These are phyloP conservation scores for Aphaenogaster ashmeadi DNA, from an alignment of 1,140 invertebrate species.

Conservation along the genomic window DNA sequence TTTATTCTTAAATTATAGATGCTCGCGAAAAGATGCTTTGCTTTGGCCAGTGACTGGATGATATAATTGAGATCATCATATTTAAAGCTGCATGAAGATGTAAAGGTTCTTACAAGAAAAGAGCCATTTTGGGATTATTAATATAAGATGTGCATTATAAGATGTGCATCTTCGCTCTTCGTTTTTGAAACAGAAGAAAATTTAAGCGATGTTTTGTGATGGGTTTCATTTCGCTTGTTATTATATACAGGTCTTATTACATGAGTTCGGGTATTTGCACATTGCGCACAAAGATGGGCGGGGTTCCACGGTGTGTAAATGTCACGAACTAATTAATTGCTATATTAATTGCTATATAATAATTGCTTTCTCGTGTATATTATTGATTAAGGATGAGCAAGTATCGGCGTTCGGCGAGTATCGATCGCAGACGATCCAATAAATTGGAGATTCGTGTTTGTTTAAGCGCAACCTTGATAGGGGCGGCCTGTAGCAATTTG, in stretches of 20 bases:
- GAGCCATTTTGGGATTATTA: neutral
- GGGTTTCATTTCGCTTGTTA: neutral
- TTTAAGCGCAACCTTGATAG: slow-evolving; percentile 37
- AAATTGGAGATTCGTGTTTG: slow-evolving; percentile 35
- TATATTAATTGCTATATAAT: slow-evolving; percentile 79
- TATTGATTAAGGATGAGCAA: slow-evolving; percentile 71
- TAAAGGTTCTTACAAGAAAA: neutral
- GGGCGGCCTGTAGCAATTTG: slow-evolving; percentile 45
- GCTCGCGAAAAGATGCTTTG: slow-evolving; percentile 25
- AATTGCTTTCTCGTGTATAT: slow-evolving; percentile 78
- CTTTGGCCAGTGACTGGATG: neutral
- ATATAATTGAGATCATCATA: slow-evolving; percentile 23
- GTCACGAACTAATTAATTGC: slow-evolving; percentile 71
- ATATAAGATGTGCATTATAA: neutral
- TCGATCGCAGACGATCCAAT: slow-evolving; percentile 35
- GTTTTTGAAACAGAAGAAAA: neutral
- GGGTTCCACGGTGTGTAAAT: slow-evolving; percentile 74
- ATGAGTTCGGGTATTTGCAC: slow-evolving; percentile 48
- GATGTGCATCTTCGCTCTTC: neutral
- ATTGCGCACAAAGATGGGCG: slow-evolving; percentile 72
- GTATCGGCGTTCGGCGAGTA: neutral
- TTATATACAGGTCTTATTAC: neutral
- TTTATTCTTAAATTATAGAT: slow-evolving; percentile 59
- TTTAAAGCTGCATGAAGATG: neutral
- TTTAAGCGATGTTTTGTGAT: neutral